Evolutionary conservation across 2,113 vertebrate genomes (phyloP).

Genomic region (Gallinago paraguaiae): DNA sequence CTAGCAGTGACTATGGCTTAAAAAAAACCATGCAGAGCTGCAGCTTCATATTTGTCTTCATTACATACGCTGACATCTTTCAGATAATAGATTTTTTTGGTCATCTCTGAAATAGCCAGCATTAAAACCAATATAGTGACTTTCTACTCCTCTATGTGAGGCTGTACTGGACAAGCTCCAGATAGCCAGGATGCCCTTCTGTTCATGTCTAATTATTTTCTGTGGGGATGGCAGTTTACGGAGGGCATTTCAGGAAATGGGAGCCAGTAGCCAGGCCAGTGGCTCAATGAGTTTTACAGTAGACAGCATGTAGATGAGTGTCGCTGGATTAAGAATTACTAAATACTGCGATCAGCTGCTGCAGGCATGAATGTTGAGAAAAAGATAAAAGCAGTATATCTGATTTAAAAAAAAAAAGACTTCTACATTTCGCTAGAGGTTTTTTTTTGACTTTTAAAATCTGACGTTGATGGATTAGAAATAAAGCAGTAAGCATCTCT

Average conservation of each 20-base stretch:
- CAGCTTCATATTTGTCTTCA: not conserved
- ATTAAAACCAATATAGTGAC: not conserved
- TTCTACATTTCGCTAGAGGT: rapidly evolving
- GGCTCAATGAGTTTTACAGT: not conserved
- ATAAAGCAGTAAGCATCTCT: not conserved
- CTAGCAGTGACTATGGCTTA: not conserved
- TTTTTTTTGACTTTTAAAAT: not conserved
- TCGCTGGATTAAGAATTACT: not conserved
- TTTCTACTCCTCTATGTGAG: not conserved
- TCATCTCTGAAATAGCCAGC: not conserved
- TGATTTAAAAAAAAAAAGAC: not conserved
- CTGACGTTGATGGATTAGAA: not conserved
- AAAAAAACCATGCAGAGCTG: not conserved
- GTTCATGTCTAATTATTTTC: not conserved
- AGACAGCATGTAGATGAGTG: not conserved
- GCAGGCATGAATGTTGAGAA: not conserved
- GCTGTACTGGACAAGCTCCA: not conserved
- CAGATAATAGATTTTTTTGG: not conserved
- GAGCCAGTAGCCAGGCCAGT: not conserved
- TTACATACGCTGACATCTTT: not conserved
- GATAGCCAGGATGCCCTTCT: not conserved
- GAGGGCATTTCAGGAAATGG: not conserved
- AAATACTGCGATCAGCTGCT: not conserved
- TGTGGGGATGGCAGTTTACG: not conserved
- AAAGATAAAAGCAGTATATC: not conserved